phyloP scores from a whole-genome alignment of 1,140 invertebrate species.

The Trigoniulus corallinus region DNA sequence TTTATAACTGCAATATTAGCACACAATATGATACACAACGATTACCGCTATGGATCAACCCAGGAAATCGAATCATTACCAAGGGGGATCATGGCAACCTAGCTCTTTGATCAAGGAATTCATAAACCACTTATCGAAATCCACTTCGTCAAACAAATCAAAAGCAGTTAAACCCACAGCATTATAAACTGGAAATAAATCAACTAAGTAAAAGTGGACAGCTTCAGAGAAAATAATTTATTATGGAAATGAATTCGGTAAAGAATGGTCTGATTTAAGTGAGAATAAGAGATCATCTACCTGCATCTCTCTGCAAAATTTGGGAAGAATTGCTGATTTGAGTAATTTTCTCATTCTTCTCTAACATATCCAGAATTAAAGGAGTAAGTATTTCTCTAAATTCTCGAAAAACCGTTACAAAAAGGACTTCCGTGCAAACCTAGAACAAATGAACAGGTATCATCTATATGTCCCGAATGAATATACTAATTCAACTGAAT shows the following conservation, averaged over 20 bases:
- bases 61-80: not conserved
- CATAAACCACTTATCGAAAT: slow-evolving; percentile 80
- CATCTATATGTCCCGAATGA: too few relatives aligned
- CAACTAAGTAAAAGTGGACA: not conserved
- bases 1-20: slow-evolving; percentile 44
- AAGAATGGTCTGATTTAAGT: not conserved
- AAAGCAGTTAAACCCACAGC: slow-evolving; percentile 76
- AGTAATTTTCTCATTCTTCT: slow-evolving; percentile 38
- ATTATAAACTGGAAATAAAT: slow-evolving; percentile 50
- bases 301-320: slow-evolving; percentile 73
- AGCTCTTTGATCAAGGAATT: not conserved
- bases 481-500: too few relatives aligned
- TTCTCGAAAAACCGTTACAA: slow-evolving; percentile 64
- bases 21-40: slow-evolving; percentile 2
- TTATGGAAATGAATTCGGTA: too few relatives aligned
- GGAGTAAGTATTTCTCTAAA: slow-evolving; percentile 49
- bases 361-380: slow-evolving; percentile 54
- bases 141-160: slow-evolving; percentile 80
- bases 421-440: slow-evolving; percentile 76
- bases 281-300: slow-evolving; percentile 12
- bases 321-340: slow-evolving; percentile 49
- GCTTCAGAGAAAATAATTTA: too few relatives aligned
- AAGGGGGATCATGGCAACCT: not conserved
- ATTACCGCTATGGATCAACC: slow-evolving; percentile 3
- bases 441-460: slow-evolving; percentile 30